These are phyloP conservation scores for Syndactyla subalaris DNA, from an alignment of 2,797 vertebrate species.

Conservation along the genomic window DNA sequence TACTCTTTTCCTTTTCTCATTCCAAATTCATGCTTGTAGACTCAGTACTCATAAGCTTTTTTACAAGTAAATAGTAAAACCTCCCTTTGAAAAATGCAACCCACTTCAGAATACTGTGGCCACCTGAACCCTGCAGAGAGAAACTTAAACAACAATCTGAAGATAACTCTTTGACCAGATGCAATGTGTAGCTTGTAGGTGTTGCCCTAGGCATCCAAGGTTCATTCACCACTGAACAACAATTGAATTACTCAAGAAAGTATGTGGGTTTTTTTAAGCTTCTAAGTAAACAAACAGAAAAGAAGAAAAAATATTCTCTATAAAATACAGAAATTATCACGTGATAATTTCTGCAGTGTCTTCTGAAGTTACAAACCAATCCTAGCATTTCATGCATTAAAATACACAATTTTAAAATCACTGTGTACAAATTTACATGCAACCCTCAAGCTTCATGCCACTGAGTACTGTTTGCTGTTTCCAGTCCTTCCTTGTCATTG, in stretches of 20 bases:
- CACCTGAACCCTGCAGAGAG: not conserved
- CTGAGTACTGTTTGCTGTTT: not conserved
- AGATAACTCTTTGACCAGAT: not conserved
- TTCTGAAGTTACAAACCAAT: not conserved
- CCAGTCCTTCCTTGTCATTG: not conserved
- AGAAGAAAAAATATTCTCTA: not conserved
- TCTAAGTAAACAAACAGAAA: not conserved
- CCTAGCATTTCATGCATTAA: not conserved
- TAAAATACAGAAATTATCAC: not conserved
- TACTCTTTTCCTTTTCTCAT: not conserved
- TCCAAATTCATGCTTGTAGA: not conserved
- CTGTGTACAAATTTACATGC: not conserved
- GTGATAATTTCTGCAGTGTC: not conserved
- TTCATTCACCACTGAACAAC: not conserved
- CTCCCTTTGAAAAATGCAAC: not conserved
- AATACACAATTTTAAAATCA: not conserved
- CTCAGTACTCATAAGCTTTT: not conserved
- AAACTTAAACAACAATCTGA: not conserved
- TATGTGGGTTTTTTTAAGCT: fast-evolving
- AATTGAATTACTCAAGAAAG: not conserved
- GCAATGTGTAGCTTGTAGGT: not conserved
- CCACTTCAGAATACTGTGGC: not conserved
- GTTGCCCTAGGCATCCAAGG: not conserved
- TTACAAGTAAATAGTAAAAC: not conserved
- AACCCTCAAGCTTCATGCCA: not conserved